phyloP scores from a whole-genome alignment of 2,113 vertebrate genomes.

The Mellivora capensis region DNA sequence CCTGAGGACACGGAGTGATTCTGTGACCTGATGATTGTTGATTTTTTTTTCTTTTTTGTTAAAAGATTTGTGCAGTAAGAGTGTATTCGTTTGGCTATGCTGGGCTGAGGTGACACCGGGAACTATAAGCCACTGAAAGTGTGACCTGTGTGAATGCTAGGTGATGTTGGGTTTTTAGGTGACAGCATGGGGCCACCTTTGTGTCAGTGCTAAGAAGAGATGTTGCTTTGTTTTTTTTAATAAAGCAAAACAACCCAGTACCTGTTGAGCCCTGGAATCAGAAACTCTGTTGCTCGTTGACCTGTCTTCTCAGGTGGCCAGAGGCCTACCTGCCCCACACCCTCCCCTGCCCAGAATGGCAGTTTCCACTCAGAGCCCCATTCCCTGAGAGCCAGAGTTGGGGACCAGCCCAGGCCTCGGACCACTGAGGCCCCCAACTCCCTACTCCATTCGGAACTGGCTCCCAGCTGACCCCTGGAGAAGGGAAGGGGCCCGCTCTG shows the following conservation, averaged over 20 bases:
- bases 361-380: background rate
- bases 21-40: background rate
- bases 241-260: slow-evolving; percentile 33
- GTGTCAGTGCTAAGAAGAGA: background rate
- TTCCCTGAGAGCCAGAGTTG: background rate
- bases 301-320: background rate
- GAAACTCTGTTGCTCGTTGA: background rate
- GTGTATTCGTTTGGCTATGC: background rate
- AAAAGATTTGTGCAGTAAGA: background rate
- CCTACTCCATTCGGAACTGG: background rate
- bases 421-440: background rate
- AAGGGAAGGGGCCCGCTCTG: too few species aligned
- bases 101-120: background rate
- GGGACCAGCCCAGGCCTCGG: background rate
- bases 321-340: background rate
- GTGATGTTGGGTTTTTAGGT: background rate
- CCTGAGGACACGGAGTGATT: background rate
- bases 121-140: background rate
- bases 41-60: background rate
- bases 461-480: background rate
- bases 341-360: background rate
- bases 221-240: slow-evolving; percentile 14
- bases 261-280: background rate
- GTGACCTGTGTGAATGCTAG: background rate
- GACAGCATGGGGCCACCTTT: background rate